These are phyloP conservation scores for Leptestheria dahalacensis DNA, from an alignment of 1,140 invertebrate genomes.

Conservation along the genomic window DNA sequence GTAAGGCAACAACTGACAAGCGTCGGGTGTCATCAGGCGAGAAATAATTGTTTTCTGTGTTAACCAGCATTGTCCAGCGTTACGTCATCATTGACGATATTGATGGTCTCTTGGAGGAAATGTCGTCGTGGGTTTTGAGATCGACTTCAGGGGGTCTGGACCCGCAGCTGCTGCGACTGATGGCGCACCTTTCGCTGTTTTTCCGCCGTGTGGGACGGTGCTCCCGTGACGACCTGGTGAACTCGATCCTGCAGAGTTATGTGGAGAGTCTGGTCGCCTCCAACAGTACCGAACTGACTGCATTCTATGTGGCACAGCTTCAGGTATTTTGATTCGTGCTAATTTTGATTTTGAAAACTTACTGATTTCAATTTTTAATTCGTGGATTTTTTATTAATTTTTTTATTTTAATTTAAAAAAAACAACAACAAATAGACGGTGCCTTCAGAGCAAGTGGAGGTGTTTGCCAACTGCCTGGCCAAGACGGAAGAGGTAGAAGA, in stretches of 20 bases:
- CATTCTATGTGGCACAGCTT: neutral
- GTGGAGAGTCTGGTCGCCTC: constrained; percentile 22
- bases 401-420: no score
- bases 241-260: constrained; percentile 55
- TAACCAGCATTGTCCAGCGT: constrained; percentile 48
- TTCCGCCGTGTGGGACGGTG: constrained; percentile 57
- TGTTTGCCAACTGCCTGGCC: constrained; percentile 1
- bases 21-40: no score
- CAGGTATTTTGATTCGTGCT: no score
- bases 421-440: no score
- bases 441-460: neutral
- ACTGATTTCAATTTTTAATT: no score
- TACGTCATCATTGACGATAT: constrained; percentile 58
- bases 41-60: no score
- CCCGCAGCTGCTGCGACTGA: constrained; percentile 53
- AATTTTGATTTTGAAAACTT: no score
- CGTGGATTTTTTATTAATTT: no score
- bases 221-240: constrained; percentile 45
- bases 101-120: constrained; percentile 39
- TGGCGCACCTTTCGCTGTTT: constrained; percentile 71
- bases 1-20: neutral
- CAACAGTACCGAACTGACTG: neutral
- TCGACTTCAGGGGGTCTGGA: constrained; percentile 11
- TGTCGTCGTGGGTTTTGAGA: constrained; percentile 31
- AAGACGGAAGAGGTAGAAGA: neutral